Conservation (phyloP, 1,140 invertebrate genomes). For the Pogonognathellus flavescens region DNA sequence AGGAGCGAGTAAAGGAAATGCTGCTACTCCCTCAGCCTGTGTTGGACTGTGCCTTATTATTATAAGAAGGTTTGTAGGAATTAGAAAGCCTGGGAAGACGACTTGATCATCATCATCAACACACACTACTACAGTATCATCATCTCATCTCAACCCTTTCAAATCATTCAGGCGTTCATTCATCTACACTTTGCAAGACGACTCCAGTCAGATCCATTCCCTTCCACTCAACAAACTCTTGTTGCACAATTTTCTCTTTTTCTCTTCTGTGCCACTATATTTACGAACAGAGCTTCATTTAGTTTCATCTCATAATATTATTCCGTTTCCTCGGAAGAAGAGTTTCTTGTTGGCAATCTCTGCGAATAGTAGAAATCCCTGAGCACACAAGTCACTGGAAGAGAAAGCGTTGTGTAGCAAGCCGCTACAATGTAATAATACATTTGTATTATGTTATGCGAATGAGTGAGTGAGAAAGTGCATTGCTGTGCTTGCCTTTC, state of each 20-base stretch:
- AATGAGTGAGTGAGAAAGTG: conserved; percentile 19
- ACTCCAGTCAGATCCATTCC: background rate
- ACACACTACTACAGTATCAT: conserved; percentile 24
- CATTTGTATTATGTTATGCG: conserved; percentile 16
- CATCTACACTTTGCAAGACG: conserved; percentile 19
- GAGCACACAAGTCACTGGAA: too few species aligned
- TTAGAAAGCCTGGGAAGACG: background rate
- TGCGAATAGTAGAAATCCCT: background rate
- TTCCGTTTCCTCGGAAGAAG: background rate
- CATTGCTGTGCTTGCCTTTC: conserved; percentile 6
- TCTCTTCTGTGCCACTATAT: background rate
- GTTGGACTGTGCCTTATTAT: too few species aligned
- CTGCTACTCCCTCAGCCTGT: background rate
- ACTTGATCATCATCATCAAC: conserved; percentile 30
- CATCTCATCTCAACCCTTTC: conserved; percentile 32
- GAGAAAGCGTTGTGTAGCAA: too few species aligned
- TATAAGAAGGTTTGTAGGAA: background rate
- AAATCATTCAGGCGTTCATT: conserved; percentile 27
- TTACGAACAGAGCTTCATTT: conserved; percentile 12
- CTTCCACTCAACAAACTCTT: conserved; percentile 15
- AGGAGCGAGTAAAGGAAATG: background rate
- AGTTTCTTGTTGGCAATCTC: background rate
- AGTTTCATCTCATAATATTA: conserved; percentile 15
- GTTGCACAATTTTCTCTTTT: conserved; percentile 12
- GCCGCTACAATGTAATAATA: background rate